phyloP scores from a whole-genome alignment of 1,140 invertebrate genomes.

The Coenobita brevimanus region DNA sequence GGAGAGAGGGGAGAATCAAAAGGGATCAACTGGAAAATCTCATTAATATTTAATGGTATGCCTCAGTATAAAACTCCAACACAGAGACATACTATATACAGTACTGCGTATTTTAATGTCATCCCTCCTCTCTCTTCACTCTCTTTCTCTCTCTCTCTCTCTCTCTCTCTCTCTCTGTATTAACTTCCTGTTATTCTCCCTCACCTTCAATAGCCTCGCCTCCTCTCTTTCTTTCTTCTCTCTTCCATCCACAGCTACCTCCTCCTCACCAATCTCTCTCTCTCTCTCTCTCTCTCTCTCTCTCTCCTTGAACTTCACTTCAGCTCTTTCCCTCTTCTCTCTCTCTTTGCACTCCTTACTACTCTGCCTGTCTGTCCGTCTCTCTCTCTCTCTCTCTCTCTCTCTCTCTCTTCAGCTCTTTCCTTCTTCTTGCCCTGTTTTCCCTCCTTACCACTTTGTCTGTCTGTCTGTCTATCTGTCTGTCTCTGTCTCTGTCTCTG shows the following conservation, averaged over 20 bases:
- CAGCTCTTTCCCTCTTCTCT: background rate
- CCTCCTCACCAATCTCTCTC: background rate
- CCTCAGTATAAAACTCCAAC: too few relatives aligned
- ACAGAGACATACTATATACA: too few relatives aligned
- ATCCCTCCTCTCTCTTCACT: background rate
- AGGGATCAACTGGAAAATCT: too few relatives aligned
- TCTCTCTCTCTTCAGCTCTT: background rate
- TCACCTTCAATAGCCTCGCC: background rate
- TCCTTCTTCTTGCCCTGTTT: too few relatives aligned
- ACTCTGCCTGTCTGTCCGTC: too few relatives aligned
- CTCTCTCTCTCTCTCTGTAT: constrained; percentile 9
- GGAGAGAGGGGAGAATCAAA: too few relatives aligned
- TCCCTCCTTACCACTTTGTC: too few relatives aligned
- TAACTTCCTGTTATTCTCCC: background rate
- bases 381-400: background rate
- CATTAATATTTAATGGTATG: too few relatives aligned
- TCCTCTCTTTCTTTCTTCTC: background rate
- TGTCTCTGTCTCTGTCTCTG: background rate
- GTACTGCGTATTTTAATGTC: too few relatives aligned
- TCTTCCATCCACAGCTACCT: background rate
- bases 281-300: background rate
- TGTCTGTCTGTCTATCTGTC: too few relatives aligned
- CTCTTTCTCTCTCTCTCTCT: constrained; percentile 43
- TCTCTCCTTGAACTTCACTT: background rate
- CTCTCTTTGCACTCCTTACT: background rate